Conservation (phyloP, 2,797 vertebrate species). For the Trichosurus vulpecula region DNA sequence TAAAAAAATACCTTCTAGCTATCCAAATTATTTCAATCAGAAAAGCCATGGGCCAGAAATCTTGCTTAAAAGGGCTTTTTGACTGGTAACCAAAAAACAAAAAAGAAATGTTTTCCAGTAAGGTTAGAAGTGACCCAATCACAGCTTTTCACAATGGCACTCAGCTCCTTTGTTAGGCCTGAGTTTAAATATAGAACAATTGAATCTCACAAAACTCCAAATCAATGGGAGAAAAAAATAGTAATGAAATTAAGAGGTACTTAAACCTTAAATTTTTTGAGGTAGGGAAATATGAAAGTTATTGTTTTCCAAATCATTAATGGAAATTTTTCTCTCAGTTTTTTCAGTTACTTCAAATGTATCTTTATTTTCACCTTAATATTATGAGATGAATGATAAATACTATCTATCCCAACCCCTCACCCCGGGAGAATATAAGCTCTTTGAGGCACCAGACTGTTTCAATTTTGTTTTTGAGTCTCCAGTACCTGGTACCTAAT, state of each 20-base stretch:
- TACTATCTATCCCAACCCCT: background rate
- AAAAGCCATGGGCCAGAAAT: background rate
- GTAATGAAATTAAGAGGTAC: background rate
- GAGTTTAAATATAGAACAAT: conserved; percentile 1
- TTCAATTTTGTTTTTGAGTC: background rate
- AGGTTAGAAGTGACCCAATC: background rate
- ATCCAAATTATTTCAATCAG: background rate
- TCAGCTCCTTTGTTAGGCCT: background rate
- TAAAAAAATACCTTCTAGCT: background rate
- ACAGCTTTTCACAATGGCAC: background rate
- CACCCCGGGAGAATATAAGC: background rate
- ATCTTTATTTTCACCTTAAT: background rate
- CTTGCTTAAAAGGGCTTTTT: background rate
- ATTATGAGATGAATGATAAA: background rate
- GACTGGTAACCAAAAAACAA: background rate
- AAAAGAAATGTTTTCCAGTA: background rate
- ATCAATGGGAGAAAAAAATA: background rate
- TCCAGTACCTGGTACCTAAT: background rate
- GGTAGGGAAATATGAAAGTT: background rate
- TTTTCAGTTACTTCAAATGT: background rate
- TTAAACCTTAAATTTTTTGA: background rate
- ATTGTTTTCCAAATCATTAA: background rate
- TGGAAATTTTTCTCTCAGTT: background rate
- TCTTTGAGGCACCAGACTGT: background rate
- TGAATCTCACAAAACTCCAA: background rate